Evolutionary conservation across 2,113 vertebrate species (phyloP).

Genomic region (Nerophis lumbriciformis): DNA sequence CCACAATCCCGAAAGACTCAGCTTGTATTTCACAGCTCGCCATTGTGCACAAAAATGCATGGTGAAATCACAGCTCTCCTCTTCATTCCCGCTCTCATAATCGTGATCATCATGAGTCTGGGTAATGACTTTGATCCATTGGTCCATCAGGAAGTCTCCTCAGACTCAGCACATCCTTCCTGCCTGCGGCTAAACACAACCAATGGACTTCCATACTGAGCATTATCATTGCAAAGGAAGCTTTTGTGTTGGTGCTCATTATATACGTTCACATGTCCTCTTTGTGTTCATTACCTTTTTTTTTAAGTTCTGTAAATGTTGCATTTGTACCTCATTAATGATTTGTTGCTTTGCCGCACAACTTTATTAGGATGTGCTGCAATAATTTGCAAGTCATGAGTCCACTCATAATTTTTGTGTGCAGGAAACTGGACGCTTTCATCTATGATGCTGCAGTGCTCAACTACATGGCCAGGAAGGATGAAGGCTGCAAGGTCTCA

Average conservation of each 20-base stretch:
- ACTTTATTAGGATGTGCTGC: no score
- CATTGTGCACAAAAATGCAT: not conserved
- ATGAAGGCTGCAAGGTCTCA: conserved; percentile 83
- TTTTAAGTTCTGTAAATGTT: no score
- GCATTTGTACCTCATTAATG: no score
- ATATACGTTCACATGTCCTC: no score
- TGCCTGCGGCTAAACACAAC: not conserved
- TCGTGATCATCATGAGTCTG: not conserved
- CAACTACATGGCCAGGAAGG: conserved; percentile 91
- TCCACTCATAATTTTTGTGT: not conserved
- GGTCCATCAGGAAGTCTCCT: not conserved
- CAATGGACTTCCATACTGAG: not conserved
- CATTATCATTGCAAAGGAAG: no score
- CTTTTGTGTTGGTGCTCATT: no score
- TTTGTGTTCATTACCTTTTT: no score
- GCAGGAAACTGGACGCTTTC: conserved; percentile 88
- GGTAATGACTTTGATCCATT: not conserved
- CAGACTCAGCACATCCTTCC: not conserved
- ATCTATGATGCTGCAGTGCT: conserved; percentile 89
- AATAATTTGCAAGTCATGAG: no score
- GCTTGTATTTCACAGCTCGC: not conserved
- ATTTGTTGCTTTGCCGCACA: no score
- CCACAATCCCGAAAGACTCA: not conserved
- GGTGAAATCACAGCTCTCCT: not conserved
- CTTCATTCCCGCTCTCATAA: not conserved